Evolutionary conservation across 2,888 invertebrate species (phyloP), one percentile per base, ranked within the genome.

Genomic region (Diaperis boleti): DNA sequence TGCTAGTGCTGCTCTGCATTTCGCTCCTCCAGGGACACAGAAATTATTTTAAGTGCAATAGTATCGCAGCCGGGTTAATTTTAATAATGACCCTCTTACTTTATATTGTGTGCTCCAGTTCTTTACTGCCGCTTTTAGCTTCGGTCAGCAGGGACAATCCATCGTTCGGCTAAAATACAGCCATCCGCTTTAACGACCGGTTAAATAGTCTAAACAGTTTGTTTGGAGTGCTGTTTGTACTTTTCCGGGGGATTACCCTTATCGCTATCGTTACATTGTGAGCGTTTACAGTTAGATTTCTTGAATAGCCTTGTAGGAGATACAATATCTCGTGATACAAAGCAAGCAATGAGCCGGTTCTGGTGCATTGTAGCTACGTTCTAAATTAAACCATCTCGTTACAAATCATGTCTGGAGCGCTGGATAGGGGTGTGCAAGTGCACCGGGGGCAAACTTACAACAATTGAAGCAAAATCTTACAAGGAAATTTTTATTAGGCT

Each of bases 291-390:
- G 49, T 50, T 59, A 52, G 49, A 52, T 50, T 49, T 59, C 59
- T 52, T 59, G 59, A 59, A 59, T 59, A 52, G 52, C 42, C 42
- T 59, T 52, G 37, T 49, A 59, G 49, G 39, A 59, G 49, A 50
- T 33, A 26, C 26, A 26, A 26, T 39, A 59, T 59, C 49, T 22
- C 39, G 26, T 14, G 42, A 41, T 31, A 50, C 59, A 59, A 59
- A 59, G 52, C 42, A 41, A 52, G 59, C 59, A 59, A 59, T 56
- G 56, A 56, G 56, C 45, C 45, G 14, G 44, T 59, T 49, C 59
- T 49, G 37, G 26, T 31, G 41, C 59, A 59, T 49, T 59, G 49
- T 59, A 15, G 14, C 35, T 47, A n/a, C n/a, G 22, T 15, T 33
- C 41, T 59, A 59, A 59, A 59, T 59, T 59, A 50, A 59, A 47